These are phyloP conservation scores for Zygothrica quintamaculata DNA, from an alignment of 2,888 invertebrate species.

Conservation along the genomic window DNA sequence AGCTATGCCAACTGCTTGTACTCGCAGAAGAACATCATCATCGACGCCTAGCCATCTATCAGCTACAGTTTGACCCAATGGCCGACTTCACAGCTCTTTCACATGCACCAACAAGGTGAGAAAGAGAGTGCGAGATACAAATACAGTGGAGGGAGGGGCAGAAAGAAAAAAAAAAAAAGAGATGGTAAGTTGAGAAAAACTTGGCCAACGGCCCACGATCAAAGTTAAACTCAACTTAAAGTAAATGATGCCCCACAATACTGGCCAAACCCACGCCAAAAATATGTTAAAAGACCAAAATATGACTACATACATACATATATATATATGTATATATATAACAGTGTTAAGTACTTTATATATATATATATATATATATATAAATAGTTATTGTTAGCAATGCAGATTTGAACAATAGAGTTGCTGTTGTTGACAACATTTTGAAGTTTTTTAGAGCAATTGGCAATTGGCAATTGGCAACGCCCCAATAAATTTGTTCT, in stretches of 20 bases:
- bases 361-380: not conserved
- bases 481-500: conserved; percentile 56
- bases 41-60: conserved; percentile 75
- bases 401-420: conserved; percentile 50
- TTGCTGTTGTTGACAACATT: conserved; percentile 66
- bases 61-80: conserved; percentile 74
- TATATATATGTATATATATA: conserved; percentile 3
- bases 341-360: not conserved
- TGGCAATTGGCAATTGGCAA: conserved; percentile 70
- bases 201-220: conserved; percentile 69
- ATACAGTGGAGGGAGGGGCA: conserved; percentile 21
- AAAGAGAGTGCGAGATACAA: not conserved
- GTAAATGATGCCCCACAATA: conserved; percentile 35
- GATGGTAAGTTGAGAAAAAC: conserved; percentile 25
- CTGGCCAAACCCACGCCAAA: conserved; percentile 50
- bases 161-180: conserved; percentile 9
- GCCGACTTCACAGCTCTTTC: conserved; percentile 78
- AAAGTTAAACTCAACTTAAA: conserved; percentile 48
- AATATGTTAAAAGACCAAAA: conserved; percentile 9
- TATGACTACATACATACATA: conserved; percentile 8
- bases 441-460: conserved; percentile 55
- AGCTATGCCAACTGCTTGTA: conserved; percentile 9
- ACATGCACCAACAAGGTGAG: conserved; percentile 24
- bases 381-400: too few relatives aligned
- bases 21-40: conserved; percentile 48